Conservation (phyloP, 2,888 invertebrate genomes). For the Embidobia sp. region DNA sequence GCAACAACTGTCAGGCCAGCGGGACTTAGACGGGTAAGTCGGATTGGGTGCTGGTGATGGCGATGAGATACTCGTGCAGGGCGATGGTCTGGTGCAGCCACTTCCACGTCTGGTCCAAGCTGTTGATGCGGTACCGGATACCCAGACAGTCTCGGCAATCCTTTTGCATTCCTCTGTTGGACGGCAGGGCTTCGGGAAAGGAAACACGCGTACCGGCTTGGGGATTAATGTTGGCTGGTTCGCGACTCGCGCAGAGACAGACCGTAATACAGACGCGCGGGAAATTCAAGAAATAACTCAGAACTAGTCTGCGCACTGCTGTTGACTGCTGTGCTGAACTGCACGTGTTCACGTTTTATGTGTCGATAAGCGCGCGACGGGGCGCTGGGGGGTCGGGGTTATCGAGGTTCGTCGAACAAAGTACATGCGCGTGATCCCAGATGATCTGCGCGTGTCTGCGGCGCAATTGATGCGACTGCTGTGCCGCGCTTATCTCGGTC, state of each 20-base stretch:
- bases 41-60: constrained; percentile 89
- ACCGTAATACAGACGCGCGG: not conserved
- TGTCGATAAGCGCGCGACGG: constrained; percentile 57
- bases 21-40: constrained; percentile 82
- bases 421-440: constrained; percentile 78
- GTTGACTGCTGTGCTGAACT: not conserved
- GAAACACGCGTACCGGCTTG: constrained; percentile 48
- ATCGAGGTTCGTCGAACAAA: constrained; percentile 78
- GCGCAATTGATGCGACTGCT: too few relatives aligned
- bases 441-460: constrained; percentile 74
- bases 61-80: constrained; percentile 93
- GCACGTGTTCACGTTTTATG: constrained; percentile 64
- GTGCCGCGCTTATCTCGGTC: too few relatives aligned
- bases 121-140: constrained; percentile 93
- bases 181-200: constrained; percentile 73
- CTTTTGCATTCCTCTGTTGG: constrained; percentile 84
- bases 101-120: constrained; percentile 96
- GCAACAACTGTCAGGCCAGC: too few relatives aligned
- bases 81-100: constrained; percentile 95
- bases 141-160: constrained; percentile 92
- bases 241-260: not conserved
- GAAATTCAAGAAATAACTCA: not conserved
- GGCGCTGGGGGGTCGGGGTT: constrained; percentile 72
- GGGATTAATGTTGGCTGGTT: constrained; percentile 16
- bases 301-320: not conserved